Percentiles rank a stretch among this genome's conserved stretches.
Evolutionary conservation across 2,888 invertebrate species (phyloP).

Genomic region (Cosmia pyralina): DNA sequence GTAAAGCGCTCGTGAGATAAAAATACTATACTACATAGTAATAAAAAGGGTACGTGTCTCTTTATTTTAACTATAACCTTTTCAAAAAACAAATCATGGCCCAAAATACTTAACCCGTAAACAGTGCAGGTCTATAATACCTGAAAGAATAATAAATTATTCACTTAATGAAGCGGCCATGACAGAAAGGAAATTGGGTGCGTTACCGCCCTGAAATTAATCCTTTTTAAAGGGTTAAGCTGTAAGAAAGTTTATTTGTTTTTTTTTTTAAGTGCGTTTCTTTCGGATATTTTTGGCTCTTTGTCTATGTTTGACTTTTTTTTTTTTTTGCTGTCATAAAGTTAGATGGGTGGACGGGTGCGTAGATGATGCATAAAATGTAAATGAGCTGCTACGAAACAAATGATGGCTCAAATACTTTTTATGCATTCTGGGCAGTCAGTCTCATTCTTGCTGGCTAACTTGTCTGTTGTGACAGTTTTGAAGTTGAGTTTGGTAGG

Average conservation of each 20-base stretch:
- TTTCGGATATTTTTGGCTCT: neutral
- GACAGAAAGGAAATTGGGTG: slow-evolving; percentile 81
- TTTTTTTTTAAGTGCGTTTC: slow-evolving; percentile 1
- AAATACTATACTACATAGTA: too few relatives aligned
- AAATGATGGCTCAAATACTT: too few relatives aligned
- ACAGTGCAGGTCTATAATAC: slow-evolving; percentile 68
- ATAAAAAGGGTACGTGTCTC: neutral
- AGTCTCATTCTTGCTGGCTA: too few relatives aligned
- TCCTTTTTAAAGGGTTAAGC: slow-evolving; percentile 70
- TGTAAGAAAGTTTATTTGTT: slow-evolving; percentile 51
- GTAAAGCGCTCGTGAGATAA: too few relatives aligned
- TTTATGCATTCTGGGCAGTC: too few relatives aligned
- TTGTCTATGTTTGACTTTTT: neutral
- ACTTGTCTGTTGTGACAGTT: too few relatives aligned
- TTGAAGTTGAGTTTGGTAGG: too few relatives aligned
- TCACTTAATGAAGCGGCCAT: slow-evolving; percentile 78
- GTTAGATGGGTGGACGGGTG: too few relatives aligned
- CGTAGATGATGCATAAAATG: too few relatives aligned
- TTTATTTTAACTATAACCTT: neutral
- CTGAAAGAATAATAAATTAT: slow-evolving; percentile 79
- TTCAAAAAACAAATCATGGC: slow-evolving; percentile 35
- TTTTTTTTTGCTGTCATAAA: too few relatives aligned
- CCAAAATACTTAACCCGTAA: slow-evolving; percentile 51
- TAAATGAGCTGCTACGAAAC: too few relatives aligned
- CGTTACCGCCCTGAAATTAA: slow-evolving; percentile 72